Conservation (phyloP, 2,888 invertebrate species). For the Neoaliturus tenellus region DNA sequence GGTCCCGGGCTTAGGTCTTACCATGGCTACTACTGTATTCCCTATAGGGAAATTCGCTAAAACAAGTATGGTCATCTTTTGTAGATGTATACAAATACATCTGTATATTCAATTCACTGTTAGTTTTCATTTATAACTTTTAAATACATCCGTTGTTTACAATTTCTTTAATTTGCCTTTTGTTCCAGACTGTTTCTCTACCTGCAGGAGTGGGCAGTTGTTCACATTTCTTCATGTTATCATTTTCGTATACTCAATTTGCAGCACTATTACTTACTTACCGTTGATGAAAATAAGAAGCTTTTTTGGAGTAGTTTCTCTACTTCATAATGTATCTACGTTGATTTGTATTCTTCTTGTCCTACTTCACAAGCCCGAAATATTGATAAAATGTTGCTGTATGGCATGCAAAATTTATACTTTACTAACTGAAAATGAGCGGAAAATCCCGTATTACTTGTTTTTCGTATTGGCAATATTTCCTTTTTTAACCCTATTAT, state of each 20-base stretch:
- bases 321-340: not conserved
- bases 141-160: no score
- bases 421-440: not conserved
- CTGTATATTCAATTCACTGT: no score
- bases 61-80: no score
- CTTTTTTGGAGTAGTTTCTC: not conserved
- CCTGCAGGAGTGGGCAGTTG: not conserved
- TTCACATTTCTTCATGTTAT: not conserved
- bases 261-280: not conserved
- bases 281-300: not conserved
- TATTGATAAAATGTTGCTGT: not conserved
- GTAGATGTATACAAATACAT: no score
- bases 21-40: no score
- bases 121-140: no score
- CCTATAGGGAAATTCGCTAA: no score
- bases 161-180: no score
- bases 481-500: not conserved
- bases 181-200: conserved; percentile 8
- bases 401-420: not conserved
- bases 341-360: not conserved
- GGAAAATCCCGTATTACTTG: not conserved
- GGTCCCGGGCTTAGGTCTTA: no score
- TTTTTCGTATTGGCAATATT: not conserved
- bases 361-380: not conserved
- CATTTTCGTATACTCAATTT: not conserved